Percentiles rank a stretch among this genome's conserved stretches.
Conservation (phyloP, 2,797 vertebrate genomes). For the Semotilus atromaculatus region DNA sequence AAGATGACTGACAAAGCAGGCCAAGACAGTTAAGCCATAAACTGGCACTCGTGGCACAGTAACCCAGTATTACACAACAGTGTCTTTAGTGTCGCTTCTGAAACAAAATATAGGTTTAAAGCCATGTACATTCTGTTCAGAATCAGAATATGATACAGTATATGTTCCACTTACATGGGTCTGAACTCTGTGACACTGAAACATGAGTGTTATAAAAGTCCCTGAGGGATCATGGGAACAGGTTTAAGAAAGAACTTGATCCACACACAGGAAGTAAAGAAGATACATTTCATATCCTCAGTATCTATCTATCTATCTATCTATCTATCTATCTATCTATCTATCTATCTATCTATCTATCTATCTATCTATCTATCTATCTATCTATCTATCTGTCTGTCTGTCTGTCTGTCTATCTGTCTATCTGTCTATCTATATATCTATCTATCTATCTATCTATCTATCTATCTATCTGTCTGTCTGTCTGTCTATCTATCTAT, state of each 20-base stretch:
- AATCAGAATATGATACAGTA: background rate
- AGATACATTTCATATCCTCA: background rate
- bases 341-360: background rate
- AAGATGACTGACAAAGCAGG: background rate
- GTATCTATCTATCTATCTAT: background rate
- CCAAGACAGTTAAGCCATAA: background rate
- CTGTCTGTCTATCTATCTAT: background rate
- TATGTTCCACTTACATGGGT: background rate
- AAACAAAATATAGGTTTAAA: slow-evolving; percentile 13
- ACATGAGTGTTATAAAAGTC: slow-evolving; percentile 34
- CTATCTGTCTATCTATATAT: too few relatives aligned
- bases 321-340: background rate
- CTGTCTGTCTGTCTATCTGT: accelerated
- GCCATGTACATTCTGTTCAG: background rate
- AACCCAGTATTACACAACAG: slow-evolving; percentile 14
- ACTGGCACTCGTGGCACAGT: background rate
- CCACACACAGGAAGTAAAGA: slow-evolving; percentile 3
- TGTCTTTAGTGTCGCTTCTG: slow-evolving; percentile 4
- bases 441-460: accelerated
- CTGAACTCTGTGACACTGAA: slow-evolving; percentile 54
- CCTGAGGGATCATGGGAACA: slow-evolving; percentile 35
- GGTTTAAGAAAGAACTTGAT: slow-evolving; percentile 31
- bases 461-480: accelerated
- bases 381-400: background rate
- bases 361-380: background rate